Evolutionary conservation across 1,140 invertebrate species (phyloP).

Genomic region (Babylonia areolata): DNA sequence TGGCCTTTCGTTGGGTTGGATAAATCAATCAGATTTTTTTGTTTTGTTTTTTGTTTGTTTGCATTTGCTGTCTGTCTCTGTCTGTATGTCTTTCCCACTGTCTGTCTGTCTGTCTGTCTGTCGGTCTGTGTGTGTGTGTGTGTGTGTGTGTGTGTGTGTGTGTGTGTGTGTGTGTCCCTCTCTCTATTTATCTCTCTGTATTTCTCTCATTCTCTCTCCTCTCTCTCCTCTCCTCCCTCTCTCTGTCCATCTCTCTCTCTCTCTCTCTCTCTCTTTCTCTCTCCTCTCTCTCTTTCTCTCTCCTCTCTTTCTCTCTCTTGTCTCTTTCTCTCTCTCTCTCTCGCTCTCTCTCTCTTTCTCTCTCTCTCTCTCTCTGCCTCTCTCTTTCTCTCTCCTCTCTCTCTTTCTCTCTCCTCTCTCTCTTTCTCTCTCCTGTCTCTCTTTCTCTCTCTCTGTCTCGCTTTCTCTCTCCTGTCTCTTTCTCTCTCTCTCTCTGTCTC

Average conservation of each 20-base stretch:
- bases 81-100: too few relatives aligned
- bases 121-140: too few relatives aligned
- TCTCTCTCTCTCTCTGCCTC: neutral
- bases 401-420: neutral
- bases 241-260: neutral
- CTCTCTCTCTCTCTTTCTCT: constrained; percentile 22
- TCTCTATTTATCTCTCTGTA: neutral
- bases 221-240: too few relatives aligned
- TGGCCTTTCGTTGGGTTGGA: too few relatives aligned
- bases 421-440: neutral
- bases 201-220: too few relatives aligned
- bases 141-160: too few relatives aligned
- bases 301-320: neutral
- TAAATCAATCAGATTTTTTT: too few relatives aligned
- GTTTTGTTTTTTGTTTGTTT: too few relatives aligned
- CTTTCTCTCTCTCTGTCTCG: neutral
- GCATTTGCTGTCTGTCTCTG: too few relatives aligned
- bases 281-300: neutral
- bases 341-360: neutral
- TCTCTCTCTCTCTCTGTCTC: neutral
- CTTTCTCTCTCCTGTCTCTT: neutral
- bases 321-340: constrained; percentile 14
- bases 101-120: too few relatives aligned
- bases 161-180: too few relatives aligned
- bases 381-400: neutral